Evolutionary conservation across 2,113 vertebrate species (phyloP), one percentile per base, ranked within the genome.

Genomic region (Xyliphius kryptos): DNA sequence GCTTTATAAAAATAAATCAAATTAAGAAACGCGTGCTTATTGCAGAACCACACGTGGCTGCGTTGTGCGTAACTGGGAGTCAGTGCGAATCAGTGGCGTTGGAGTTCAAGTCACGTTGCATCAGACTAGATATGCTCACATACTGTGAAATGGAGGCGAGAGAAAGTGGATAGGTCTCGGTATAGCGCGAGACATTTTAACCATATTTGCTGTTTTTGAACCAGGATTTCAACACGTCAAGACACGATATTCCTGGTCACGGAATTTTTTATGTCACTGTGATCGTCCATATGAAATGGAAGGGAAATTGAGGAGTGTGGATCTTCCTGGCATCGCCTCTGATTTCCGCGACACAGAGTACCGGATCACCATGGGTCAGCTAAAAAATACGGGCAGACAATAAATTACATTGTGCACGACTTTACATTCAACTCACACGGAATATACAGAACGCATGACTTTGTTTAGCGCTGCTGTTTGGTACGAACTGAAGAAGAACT

Each of bases 121-220:
- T 44, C 37, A 72, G 70, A 69, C 68, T 60, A 48, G 52, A 43
- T 54, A 48, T 71, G 12, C 56, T 64, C 69, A 68, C 68, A 69
- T 74, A 75, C 77, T 77, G 77, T 78, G 77, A 76, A 74, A 76
- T 71, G 78, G 74, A 79, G 72, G 76, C 49, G 56, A 58, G 66
- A 64, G 66, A 53, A 79, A 73, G 75, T 71, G 74, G 41, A 51
- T 22, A 56, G 55, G 57, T 58, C 51, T 47, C 12, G 36, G 63
- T 54, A 16, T 26, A 56, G 49, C 53, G 37, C 53, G 13, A 50
- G 59, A 66, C 5, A 50, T 51, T 60, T 65, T 51, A 54, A 65
- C 61, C 48, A 41, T 11, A 41, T 60, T 41, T 50, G 26, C 19
- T 14, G 16, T 13, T 17, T 66, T 47, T 47, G 17, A 9, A 11